phyloP scores from a whole-genome alignment of 2,113 vertebrate genomes.

The Dermatemys mawii region DNA sequence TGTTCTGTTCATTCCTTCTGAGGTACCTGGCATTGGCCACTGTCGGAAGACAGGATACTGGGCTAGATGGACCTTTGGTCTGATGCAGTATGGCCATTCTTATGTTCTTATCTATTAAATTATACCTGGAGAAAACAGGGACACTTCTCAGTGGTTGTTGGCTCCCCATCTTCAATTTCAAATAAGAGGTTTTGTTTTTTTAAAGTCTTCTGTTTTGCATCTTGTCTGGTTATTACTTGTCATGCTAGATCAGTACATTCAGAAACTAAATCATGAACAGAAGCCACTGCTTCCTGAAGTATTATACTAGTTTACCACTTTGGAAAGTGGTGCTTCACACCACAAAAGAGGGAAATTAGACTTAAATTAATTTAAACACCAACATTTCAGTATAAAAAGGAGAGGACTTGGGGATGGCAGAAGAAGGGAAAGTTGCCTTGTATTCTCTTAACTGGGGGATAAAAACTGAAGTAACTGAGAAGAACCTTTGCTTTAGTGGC shows the following conservation, averaged over 20 bases:
- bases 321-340: neutral
- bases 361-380: neutral
- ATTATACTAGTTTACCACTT: neutral
- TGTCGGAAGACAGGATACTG: too few species aligned
- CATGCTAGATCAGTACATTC: neutral
- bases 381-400: neutral
- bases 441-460: neutral
- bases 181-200: neutral
- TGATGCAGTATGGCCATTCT: too few species aligned
- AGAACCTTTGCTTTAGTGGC: neutral
- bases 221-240: neutral
- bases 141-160: neutral
- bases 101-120: neutral
- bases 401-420: neutral
- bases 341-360: neutral
- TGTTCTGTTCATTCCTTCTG: too few species aligned
- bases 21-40: too few species aligned
- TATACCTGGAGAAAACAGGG: neutral
- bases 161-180: neutral
- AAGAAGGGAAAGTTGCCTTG: neutral
- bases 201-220: neutral
- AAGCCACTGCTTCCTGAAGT: neutral
- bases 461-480: conserved; percentile 6
- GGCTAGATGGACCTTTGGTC: too few species aligned
- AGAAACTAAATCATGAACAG: neutral